Conservation (phyloP, 2,888 invertebrate genomes). For the Nomada ferruginata region DNA sequence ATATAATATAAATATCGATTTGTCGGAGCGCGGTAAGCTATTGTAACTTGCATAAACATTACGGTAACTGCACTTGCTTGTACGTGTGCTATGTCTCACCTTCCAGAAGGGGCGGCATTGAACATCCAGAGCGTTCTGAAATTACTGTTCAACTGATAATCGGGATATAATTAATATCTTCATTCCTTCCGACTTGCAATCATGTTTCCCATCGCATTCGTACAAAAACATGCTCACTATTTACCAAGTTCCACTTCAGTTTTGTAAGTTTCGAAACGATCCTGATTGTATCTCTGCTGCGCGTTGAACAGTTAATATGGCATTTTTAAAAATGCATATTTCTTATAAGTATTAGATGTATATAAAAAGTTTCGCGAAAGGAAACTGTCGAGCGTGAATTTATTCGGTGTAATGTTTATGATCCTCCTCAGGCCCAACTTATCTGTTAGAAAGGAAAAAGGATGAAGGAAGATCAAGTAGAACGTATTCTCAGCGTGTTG, state of each 20-base stretch:
- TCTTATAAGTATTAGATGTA: no score
- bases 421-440: not conserved
- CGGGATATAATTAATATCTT: no score
- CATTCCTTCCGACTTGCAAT: no score
- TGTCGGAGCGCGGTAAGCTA: constrained; percentile 2
- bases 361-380: not conserved
- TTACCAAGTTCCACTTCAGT: no score
- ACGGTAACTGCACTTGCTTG: no score
- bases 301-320: not conserved
- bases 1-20: not conserved
- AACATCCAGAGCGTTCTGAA: no score
- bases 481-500: constrained; percentile 70
- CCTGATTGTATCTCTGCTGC: not conserved
- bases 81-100: no score
- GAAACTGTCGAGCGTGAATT: not conserved
- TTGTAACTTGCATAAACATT: not conserved
- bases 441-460: not conserved
- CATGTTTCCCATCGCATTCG: no score
- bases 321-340: not conserved
- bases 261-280: not conserved
- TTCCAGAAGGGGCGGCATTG: no score
- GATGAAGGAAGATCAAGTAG: constrained; percentile 75
- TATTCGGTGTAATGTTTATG: constrained; percentile 1
- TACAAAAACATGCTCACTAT: no score
- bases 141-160: no score